Evolutionary conservation across 2,113 vertebrate species (phyloP), one percentile per base, ranked within the genome.

Genomic region (Hoplias malabaricus): DNA sequence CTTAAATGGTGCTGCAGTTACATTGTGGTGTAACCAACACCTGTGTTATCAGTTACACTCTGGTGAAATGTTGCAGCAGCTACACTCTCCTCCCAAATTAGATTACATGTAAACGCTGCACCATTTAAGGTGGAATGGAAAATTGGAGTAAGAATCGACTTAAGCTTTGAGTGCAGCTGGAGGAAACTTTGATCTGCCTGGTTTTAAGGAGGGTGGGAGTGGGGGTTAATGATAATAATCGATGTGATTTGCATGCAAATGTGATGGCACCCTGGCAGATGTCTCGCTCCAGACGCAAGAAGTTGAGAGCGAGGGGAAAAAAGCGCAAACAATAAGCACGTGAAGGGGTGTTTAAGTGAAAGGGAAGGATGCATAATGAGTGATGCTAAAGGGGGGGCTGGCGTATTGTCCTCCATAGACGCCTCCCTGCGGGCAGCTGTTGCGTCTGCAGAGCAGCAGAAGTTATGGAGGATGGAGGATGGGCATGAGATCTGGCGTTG

Each of bases 221-320:
- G n/a, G n/a, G n/a, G n/a, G n/a, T n/a, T n/a, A 77, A 50, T n/a
- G 69, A 77, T 82, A 42, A 71, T 83, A 50, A 82, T 59, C 84
- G 79, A 90, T 88, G 89, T 91, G 89, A 94, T 95, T 94, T 94
- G 94, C 94, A 96, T 96, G 89, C 92, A 91, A 94, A 95, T 95
- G 86, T 88, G 80, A 85, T 92, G 83, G 80, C 78, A 83, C 87
- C 87, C 91, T 84, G 89, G 93, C 95, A 95, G 94, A 94, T 96
- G 95, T 95, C 93, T 91, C 83, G 91, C 89, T 88, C 86, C 86
- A 88, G 86, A 90, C 87, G 88, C 87, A 83, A 88, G 90, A 87
- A 90, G 88, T 82, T 91, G 88, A 84, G 29, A 80, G 84, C 85
- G 77, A 81, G 81, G 63, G 50, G 5, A 29, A 69, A 25, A 77